phyloP scores from a whole-genome alignment of 1,140 invertebrate species.

The Helicorthomorpha holstii region DNA sequence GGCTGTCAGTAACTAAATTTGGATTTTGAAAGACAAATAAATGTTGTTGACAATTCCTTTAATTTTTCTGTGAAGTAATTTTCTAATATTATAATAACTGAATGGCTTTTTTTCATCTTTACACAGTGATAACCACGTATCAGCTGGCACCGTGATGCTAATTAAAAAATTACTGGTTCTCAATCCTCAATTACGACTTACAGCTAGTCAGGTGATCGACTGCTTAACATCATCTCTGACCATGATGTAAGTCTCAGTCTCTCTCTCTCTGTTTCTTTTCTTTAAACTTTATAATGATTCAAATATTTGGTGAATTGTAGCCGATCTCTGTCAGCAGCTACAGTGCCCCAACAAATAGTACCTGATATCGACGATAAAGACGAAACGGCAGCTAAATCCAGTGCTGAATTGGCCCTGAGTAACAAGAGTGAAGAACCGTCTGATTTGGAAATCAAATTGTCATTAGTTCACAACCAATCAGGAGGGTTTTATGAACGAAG shows the following conservation, averaged over 20 bases:
- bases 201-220: conserved; percentile 39
- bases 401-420: too few species aligned
- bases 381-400: not conserved
- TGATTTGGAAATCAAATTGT: not conserved
- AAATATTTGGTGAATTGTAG: not conserved
- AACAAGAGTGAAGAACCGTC: not conserved
- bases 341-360: conserved; percentile 19
- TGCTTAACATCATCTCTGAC: conserved; percentile 30
- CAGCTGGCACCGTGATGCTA: conserved; percentile 34
- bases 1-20: too few species aligned
- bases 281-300: too few species aligned
- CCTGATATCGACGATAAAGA: conserved; percentile 18
- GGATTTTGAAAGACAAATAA: too few species aligned
- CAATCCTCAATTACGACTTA: conserved; percentile 36
- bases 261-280: too few species aligned
- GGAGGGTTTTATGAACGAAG: too few species aligned
- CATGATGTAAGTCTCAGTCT: conserved; percentile 22
- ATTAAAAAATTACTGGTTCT: conserved; percentile 38
- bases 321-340: conserved; percentile 9
- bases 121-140: conserved; percentile 37
- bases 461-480: not conserved
- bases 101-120: conserved; percentile 3
- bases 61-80: conserved; percentile 4
- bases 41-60: too few species aligned
- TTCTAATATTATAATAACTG: not conserved